phyloP scores from a whole-genome alignment of 2,888 invertebrate genomes.

The Asteroscopus sphinx region DNA sequence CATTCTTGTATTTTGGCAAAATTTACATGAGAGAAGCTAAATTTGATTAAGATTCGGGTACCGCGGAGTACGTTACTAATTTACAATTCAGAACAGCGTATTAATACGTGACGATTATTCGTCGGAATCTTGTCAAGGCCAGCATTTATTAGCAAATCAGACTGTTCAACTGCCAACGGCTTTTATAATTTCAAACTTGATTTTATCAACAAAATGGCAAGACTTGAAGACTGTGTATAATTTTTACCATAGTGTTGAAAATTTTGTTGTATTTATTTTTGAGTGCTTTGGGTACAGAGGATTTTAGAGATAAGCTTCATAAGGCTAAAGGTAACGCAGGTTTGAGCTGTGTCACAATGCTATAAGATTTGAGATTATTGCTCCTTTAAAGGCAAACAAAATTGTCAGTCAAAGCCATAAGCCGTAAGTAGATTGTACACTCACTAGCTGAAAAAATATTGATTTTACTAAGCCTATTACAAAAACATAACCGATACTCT shows the following conservation, averaged over 20 bases:
- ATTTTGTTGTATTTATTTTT: too few species aligned
- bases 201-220: conserved; percentile 1
- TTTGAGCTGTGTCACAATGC: background rate
- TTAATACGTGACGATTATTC: conserved; percentile 47
- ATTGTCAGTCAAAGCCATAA: too few species aligned
- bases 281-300: too few species aligned
- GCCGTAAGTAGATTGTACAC: too few species aligned
- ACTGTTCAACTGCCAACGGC: conserved; percentile 30
- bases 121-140: conserved; percentile 60
- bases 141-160: conserved; percentile 34
- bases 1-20: conserved; percentile 1
- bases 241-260: too few species aligned
- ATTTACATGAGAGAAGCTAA: background rate
- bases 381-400: too few species aligned
- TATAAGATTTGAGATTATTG: background rate
- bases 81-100: conserved; percentile 60
- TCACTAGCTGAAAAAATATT: too few species aligned
- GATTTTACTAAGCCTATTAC: too few species aligned
- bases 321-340: too few species aligned
- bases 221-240: background rate
- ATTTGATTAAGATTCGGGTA: conserved; percentile 30
- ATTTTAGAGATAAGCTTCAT: too few species aligned
- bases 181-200: conserved; percentile 27
- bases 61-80: conserved; percentile 39
- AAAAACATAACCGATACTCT: too few species aligned